Evolutionary conservation across 2,888 invertebrate genomes (phyloP), one percentile per base, ranked within the genome.

Genomic region (Beris morrisii): DNA sequence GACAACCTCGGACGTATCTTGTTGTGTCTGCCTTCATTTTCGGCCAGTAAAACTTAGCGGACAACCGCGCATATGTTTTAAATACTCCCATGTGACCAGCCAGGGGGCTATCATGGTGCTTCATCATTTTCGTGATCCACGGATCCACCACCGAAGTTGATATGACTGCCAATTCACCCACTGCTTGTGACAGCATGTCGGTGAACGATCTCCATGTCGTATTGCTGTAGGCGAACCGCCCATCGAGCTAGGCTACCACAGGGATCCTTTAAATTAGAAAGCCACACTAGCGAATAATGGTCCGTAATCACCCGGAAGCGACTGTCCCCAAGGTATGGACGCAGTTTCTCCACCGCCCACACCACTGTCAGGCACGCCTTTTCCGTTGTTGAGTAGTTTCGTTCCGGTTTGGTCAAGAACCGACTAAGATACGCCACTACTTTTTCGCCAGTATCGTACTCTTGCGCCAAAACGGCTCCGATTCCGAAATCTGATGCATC

Each of bases 401-500:
- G 11, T 38, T 65, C 57, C 11, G 46, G 30, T 5, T 13, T 52
- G 28, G 52, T 57, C 5, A 65, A 22, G 5, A 46, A 55, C 3
- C 56, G 38, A 22, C 56, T 56, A 12, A 55, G 45, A 38, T 71
- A 71, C 3, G 65, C 65, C 5, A 72, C 67, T 1, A 71, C 67
- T 22, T 59, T 44, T 45, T 72, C 72, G 15, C 57, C 43, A 0
- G 68, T 61, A 0, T 69, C 48, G 5, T 66, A 66, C 5, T 5
- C 12, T 22, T 65, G 57, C 5, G 28, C 22, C 5, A 65, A 13
- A 12, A 58, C 57, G 9, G 59, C 66, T 5, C 59, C 59, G 15
- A 52, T 4, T 9, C 66, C 59, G 15, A 53, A 28, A 28, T 53
- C 28, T 22, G 57, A 57, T 3, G 65, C 58, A 38, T 65, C 65